Conservation (phyloP, 2,888 invertebrate species). For the Oscheius sp. region DNA sequence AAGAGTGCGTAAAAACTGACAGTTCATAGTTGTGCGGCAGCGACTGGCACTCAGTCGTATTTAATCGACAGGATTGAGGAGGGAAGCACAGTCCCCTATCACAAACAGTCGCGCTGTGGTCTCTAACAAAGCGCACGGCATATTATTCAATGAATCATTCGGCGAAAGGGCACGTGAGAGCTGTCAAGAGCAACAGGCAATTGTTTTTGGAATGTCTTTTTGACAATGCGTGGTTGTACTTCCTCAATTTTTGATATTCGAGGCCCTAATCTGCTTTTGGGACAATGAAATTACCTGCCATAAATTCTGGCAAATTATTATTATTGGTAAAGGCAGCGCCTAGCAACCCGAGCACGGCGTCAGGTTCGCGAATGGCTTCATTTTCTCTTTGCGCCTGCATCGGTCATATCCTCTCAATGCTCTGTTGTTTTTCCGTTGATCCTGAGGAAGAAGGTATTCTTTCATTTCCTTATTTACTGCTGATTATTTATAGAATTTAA, state of each 20-base stretch:
- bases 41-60: slow-evolving; percentile 10
- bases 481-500: background rate
- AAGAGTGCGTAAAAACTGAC: slow-evolving; percentile 4
- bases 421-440: slow-evolving; percentile 17
- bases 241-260: no score
- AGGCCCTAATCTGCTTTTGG: no score
- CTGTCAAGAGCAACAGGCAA: background rate
- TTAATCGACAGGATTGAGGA: slow-evolving; percentile 28
- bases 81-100: slow-evolving; percentile 15
- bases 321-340: background rate
- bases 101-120: slow-evolving; percentile 21
- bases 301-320: background rate
- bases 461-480: background rate
- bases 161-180: background rate
- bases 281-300: background rate
- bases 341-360: background rate
- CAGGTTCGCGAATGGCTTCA: background rate
- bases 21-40: slow-evolving; percentile 21
- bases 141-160: slow-evolving; percentile 1
- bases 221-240: no score
- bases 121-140: slow-evolving; percentile 9
- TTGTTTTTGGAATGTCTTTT: background rate
- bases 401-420: background rate
- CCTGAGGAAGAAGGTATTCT: background rate
- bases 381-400: slow-evolving; percentile 9